Conservation (phyloP, 1,140 invertebrate species). For the Sycophaga agraensis region DNA sequence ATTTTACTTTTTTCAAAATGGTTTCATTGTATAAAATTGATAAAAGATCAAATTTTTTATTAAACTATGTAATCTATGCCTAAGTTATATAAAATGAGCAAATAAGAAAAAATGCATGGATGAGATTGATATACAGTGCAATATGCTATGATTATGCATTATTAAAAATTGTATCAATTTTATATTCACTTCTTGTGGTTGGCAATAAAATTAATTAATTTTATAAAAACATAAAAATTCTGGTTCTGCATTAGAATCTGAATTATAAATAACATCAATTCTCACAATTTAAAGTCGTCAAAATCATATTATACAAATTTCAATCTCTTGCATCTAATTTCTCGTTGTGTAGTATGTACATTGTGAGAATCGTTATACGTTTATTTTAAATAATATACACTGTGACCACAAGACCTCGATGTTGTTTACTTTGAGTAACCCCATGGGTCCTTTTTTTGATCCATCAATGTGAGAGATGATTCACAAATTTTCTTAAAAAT, state of each 20-base stretch:
- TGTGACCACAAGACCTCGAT: background rate
- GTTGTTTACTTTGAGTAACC: constrained; percentile 56
- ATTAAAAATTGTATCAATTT: constrained; percentile 53
- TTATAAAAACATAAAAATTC: constrained; percentile 32
- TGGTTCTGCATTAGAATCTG: constrained; percentile 5
- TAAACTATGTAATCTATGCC: too few relatives aligned
- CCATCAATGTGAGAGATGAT: constrained; percentile 73
- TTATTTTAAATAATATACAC: constrained; percentile 24
- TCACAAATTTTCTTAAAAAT: constrained; percentile 78
- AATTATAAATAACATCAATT: constrained; percentile 5
- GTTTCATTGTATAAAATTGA: too few relatives aligned
- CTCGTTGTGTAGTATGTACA: constrained; percentile 24
- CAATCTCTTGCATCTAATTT: background rate
- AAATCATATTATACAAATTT: constrained; percentile 11
- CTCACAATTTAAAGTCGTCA: constrained; percentile 9
- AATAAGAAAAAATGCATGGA: background rate
- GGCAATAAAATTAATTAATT: constrained; percentile 54
- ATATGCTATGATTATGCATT: constrained; percentile 48
- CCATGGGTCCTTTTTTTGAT: constrained; percentile 73
- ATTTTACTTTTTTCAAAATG: too few relatives aligned
- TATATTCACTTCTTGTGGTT: constrained; percentile 53
- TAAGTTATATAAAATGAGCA: too few relatives aligned
- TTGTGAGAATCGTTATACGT: constrained; percentile 16
- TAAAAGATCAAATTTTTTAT: too few relatives aligned
- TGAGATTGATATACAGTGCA: constrained; percentile 28